Percentiles rank a stretch among this genome's conserved stretches.
Conservation (phyloP, 2,797 vertebrate genomes). For the Zenarchopterus dispar region DNA sequence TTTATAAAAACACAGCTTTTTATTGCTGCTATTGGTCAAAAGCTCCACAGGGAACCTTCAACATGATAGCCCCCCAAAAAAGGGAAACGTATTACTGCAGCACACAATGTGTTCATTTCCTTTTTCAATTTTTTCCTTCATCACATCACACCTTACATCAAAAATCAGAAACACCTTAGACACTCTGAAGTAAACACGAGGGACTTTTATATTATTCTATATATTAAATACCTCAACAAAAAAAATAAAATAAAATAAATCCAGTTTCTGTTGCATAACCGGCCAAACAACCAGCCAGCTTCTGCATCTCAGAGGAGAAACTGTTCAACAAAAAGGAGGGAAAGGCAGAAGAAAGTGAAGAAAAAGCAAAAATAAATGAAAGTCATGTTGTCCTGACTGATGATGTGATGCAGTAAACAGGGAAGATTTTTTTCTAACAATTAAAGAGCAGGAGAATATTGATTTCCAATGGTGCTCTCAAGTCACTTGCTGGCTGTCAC, state of each 20-base stretch:
- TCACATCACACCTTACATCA: no score
- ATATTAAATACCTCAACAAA: slow-evolving; percentile 54
- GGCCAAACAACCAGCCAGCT: slow-evolving; percentile 55
- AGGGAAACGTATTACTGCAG: no score
- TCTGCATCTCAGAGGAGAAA: slow-evolving; percentile 50
- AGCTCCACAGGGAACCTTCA: no score
- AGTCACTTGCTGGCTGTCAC: slow-evolving; percentile 88
- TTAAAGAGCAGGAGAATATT: slow-evolving; percentile 87
- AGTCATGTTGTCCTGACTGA: slow-evolving; percentile 81
- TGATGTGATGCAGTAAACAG: slow-evolving; percentile 80
- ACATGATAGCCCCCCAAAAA: no score
- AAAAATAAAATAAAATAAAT: slow-evolving; percentile 24
- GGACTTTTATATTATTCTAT: slow-evolving; percentile 41
- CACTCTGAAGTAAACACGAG: slow-evolving; percentile 58
- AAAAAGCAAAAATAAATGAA: slow-evolving; percentile 68
- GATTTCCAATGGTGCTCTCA: slow-evolving; percentile 91
- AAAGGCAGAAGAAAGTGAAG: slow-evolving; percentile 15
- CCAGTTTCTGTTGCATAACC: no score
- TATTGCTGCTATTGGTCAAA: no score
- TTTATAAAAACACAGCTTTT: no score
- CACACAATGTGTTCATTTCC: no score
- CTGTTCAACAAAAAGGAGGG: slow-evolving; percentile 4
- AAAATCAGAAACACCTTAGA: slow-evolving; percentile 17
- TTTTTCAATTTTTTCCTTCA: no score
- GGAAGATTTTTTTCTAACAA: slow-evolving; percentile 83